Evolutionary conservation across 2,113 vertebrate genomes (phyloP).

Genomic region (Apistogramma diplotaenia): DNA sequence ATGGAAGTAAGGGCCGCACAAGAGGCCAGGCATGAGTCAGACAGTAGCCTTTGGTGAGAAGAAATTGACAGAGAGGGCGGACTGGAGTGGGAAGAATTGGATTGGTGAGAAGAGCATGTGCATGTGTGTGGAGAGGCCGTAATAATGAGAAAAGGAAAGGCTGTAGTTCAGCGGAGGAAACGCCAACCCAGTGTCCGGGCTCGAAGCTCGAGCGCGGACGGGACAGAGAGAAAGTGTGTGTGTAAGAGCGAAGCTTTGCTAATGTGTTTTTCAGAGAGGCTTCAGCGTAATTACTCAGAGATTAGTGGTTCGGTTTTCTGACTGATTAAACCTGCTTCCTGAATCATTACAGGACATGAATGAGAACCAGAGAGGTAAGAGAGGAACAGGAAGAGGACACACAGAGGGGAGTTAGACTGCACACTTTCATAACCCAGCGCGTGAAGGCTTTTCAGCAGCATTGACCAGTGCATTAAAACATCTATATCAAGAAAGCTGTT

Average conservation of each 20-base stretch:
- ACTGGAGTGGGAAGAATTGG: slow-evolving; percentile 37
- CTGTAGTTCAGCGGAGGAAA: slow-evolving; percentile 10
- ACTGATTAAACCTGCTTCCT: slow-evolving; percentile 29
- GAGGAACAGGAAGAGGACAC: background rate
- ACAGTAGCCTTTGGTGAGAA: slow-evolving; percentile 22
- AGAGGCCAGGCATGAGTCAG: slow-evolving; percentile 58
- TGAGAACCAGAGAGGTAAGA: background rate
- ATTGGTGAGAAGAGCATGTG: slow-evolving; percentile 29
- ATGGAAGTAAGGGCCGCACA: slow-evolving; percentile 42
- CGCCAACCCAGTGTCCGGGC: background rate
- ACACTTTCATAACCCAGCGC: background rate
- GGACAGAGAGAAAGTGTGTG: background rate
- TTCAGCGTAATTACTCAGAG: slow-evolving; percentile 27
- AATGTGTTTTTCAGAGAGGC: background rate
- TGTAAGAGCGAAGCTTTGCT: background rate
- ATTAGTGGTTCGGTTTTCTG: slow-evolving; percentile 37
- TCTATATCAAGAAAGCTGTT: background rate
- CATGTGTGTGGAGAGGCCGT: background rate
- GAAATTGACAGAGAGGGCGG: slow-evolving; percentile 38
- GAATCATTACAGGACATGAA: background rate
- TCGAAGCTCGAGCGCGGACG: background rate
- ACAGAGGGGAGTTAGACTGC: background rate
- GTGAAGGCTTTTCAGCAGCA: background rate
- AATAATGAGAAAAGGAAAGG: slow-evolving; percentile 35
- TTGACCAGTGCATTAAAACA: background rate